A percentile compares a stretch with the other conserved stretches of the same genome.
Conservation (phyloP, 2,113 vertebrate genomes). For the Empidonax alnorum region DNA sequence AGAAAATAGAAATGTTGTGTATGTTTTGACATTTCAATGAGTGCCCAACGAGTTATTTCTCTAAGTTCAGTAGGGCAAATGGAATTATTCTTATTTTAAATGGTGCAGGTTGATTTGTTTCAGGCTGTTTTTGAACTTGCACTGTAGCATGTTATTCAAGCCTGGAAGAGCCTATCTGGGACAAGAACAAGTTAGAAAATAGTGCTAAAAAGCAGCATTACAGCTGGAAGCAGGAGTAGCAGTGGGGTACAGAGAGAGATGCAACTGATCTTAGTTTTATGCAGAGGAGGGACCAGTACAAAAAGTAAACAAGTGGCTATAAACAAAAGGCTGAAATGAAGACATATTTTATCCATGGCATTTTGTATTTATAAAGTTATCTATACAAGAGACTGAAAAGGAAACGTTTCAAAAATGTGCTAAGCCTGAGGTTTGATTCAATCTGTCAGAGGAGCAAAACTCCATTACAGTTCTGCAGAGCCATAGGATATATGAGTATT, state of each 20-base stretch:
- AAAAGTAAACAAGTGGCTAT: background rate
- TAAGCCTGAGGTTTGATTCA: background rate
- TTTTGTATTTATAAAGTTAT: background rate
- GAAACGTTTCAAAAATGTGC: background rate
- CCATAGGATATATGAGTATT: background rate
- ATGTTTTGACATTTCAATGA: background rate
- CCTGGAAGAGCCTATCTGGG: background rate
- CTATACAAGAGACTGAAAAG: background rate
- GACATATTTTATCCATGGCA: background rate
- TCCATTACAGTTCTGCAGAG: background rate
- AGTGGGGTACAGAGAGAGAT: background rate
- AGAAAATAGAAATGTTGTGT: background rate
- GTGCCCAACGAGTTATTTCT: background rate
- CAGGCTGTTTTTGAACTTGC: background rate
- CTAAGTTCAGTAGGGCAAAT: background rate
- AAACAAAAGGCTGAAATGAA: background rate
- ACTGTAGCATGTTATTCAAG: background rate
- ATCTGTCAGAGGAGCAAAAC: background rate
- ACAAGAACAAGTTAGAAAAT: background rate
- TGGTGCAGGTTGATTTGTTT: background rate
- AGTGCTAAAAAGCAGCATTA: background rate
- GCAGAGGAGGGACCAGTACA: background rate
- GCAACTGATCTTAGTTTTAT: background rate
- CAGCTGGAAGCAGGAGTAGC: background rate
- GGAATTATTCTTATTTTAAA: background rate